A percentile compares a stretch with the other conserved stretches of the same genome.
phyloP scores from a whole-genome alignment of 2,888 invertebrate species.

The Troides aeacus region DNA sequence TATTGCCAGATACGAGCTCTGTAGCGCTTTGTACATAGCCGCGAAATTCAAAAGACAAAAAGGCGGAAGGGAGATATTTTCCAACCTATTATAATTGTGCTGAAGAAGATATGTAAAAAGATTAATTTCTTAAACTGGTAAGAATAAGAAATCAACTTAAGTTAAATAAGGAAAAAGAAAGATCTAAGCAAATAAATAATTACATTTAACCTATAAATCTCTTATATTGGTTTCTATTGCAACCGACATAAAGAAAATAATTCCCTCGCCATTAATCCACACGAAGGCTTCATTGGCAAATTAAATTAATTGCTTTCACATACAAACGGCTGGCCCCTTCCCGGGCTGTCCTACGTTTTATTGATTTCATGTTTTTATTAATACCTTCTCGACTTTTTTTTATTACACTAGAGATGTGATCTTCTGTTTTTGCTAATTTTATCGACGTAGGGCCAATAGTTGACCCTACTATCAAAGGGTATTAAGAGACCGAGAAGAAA shows the following conservation, averaged over 20 bases:
- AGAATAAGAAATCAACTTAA: too few species aligned
- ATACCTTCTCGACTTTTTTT: not conserved
- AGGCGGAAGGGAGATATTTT: too few species aligned
- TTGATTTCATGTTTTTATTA: slow-evolving; percentile 4
- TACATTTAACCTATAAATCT: not conserved
- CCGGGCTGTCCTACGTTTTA: slow-evolving; percentile 9
- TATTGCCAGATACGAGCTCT: too few species aligned
- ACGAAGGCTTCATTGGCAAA: slow-evolving; percentile 16
- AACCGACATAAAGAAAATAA: slow-evolving; percentile 18
- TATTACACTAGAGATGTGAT: not conserved
- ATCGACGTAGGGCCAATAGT: too few species aligned
- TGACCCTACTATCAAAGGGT: too few species aligned
- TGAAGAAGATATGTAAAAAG: too few species aligned
- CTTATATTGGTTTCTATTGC: slow-evolving; percentile 12
- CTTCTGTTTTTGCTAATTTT: too few species aligned
- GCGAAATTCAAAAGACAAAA: too few species aligned
- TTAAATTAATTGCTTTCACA: slow-evolving; percentile 26
- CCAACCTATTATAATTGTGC: too few species aligned
- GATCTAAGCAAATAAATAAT: not conserved
- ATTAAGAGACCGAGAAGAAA: too few species aligned
- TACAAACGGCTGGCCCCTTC: slow-evolving; percentile 17
- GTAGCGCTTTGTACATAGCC: too few species aligned
- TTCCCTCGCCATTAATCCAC: slow-evolving; percentile 13
- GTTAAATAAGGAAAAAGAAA: not conserved
- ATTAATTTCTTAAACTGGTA: too few species aligned